Conservation (phyloP, 2,888 invertebrate genomes). For the Cephus spinipes region DNA sequence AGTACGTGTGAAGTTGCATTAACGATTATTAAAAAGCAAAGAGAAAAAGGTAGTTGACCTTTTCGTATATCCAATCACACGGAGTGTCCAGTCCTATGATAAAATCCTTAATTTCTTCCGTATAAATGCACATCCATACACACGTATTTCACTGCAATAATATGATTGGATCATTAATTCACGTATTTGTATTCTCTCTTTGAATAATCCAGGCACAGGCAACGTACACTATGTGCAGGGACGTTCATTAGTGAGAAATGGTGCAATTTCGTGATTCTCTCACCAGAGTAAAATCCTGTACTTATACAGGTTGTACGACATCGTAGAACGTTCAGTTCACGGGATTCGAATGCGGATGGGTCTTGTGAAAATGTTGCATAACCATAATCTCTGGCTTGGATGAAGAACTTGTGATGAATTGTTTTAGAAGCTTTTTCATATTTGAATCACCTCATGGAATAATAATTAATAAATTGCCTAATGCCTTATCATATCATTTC, state of each 20-base stretch:
- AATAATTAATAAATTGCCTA: background rate
- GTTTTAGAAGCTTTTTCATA: background rate
- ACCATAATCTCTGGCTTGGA: background rate
- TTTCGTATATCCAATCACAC: background rate
- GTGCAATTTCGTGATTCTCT: constrained; percentile 4
- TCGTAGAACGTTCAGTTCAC: background rate
- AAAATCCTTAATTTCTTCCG: background rate
- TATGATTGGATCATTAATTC: background rate
- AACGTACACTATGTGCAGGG: background rate
- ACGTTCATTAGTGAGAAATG: constrained; percentile 6
- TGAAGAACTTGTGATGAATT: background rate
- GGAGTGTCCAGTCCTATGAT: background rate
- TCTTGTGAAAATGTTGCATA: constrained; percentile 3
- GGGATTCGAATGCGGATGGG: background rate
- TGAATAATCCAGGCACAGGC: background rate
- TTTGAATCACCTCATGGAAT: background rate
- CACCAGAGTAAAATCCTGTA: background rate
- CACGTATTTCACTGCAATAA: background rate
- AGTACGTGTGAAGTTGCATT: background rate
- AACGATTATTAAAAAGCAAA: background rate
- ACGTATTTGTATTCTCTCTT: background rate
- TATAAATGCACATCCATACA: background rate
- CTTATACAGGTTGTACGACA: background rate
- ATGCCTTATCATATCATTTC: background rate
- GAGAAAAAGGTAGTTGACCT: background rate